Evolutionary conservation across 2,888 invertebrate species (phyloP), one percentile per base, ranked within the genome.

Genomic region (Caenorhabditis panamensis): DNA sequence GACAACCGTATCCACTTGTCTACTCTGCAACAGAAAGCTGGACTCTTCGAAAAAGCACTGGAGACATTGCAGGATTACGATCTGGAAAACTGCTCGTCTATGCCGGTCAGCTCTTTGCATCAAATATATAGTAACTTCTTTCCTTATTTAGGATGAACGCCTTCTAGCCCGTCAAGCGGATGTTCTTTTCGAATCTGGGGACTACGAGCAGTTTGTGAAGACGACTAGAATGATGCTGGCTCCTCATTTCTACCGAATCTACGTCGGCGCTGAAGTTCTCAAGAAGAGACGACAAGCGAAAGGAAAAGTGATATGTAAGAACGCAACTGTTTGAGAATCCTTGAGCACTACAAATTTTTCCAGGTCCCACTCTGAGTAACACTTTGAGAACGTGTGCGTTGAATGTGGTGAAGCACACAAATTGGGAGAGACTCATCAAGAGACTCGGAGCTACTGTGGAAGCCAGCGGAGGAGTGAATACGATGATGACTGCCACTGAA

Each of bases 1-100:
- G 88, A 90, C 56, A 89, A 87, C 13, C 82, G 90, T 4, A 88
- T 90, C 26, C 88, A 88, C 73, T 79, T 90, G 26, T 86, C 87
- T 5, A 82, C 79, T 56, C 82, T 90, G 4, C 86, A 87, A 47
- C 88, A 89, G 62, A 82, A 83, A 26, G 77, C 85, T 1, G 90
- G 89, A 5, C 44, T 82, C n/a, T 68, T 81, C 8, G 89, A 89
- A 8, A 66, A 64, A 66, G 90, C 90, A 1, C 78, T 90, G 13
- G 87, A 85, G 37, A 88, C 87, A 0, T 67, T 90, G n/a, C 82
- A 68, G 47, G 88, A 87, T 53, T 83, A 82, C 63, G 88, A 89
- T 76, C 73, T 90, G 49, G 90, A 90, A 28, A 59, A 58, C 26
- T 68, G 68, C 16, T 79, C 66, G 36, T 24, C 59, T 11, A 24